These are phyloP conservation scores for Agonopterix heracliana DNA, from an alignment of 2,888 invertebrate species.

Conservation along the genomic window DNA sequence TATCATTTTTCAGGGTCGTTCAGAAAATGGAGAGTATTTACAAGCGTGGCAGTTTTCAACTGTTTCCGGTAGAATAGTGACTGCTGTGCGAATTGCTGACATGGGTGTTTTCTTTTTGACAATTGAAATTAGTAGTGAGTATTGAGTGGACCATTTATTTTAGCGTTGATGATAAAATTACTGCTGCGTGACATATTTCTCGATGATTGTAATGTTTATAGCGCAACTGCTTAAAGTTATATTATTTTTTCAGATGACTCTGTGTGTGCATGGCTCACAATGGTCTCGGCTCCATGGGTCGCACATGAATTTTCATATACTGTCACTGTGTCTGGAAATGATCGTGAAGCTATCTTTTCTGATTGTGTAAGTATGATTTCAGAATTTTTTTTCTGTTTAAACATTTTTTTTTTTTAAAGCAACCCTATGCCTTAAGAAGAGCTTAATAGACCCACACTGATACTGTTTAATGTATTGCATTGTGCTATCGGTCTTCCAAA, in stretches of 20 bases:
- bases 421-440: not conserved
- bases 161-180: too few species aligned
- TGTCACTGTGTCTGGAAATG: slow-evolving; percentile 63
- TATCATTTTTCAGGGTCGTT: slow-evolving; percentile 40
- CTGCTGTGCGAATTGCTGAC: slow-evolving; percentile 58
- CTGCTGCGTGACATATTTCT: too few species aligned
- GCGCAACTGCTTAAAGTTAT: not conserved
- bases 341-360: slow-evolving; percentile 66
- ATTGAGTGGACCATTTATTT: not conserved
- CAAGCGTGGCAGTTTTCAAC: slow-evolving; percentile 69
- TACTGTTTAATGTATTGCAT: too few species aligned
- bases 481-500: too few species aligned
- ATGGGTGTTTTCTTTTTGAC: slow-evolving; percentile 69
- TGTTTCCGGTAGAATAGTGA: slow-evolving; percentile 54
- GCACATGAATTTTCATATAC: slow-evolving; percentile 59
- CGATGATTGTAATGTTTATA: too few species aligned
- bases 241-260: slow-evolving; percentile 37
- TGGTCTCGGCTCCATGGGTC: slow-evolving; percentile 62
- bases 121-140: slow-evolving; percentile 61
- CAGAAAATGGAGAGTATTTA: slow-evolving; percentile 62
- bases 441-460: too few species aligned
- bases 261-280: slow-evolving; percentile 57
- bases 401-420: not conserved
- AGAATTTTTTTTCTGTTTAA: too few species aligned
- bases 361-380: slow-evolving; percentile 49